These are phyloP conservation scores for Octopus bimaculoides DNA, from an alignment of 1,140 invertebrate species.

Conservation along the genomic window DNA sequence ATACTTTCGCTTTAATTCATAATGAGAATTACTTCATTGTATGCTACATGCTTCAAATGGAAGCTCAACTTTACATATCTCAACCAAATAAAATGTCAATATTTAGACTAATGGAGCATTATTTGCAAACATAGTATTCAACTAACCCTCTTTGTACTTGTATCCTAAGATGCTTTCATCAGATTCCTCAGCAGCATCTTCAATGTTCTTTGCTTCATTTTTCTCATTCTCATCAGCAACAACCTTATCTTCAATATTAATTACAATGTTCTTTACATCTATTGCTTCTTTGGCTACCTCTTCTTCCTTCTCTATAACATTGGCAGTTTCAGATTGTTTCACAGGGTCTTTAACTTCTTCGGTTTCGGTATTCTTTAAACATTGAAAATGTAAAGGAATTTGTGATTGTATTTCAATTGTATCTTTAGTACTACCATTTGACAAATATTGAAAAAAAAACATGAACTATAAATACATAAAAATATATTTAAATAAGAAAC, in stretches of 20 bases:
- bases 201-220: constrained; percentile 29
- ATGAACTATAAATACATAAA: no score
- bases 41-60: not conserved
- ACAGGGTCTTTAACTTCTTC: no score
- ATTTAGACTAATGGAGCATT: not conserved
- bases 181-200: constrained; percentile 19
- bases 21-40: not conserved
- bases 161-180: constrained; percentile 29
- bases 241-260: constrained; percentile 24
- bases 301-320: not conserved
- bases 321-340: no score
- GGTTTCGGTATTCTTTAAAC: no score
- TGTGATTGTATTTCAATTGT: no score
- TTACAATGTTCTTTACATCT: constrained; percentile 23
- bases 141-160: constrained; percentile 46
- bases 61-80: not conserved
- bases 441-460: no score
- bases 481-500: no score
- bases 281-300: not conserved
- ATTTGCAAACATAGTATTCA: not conserved
- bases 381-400: no score
- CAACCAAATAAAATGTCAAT: not conserved
- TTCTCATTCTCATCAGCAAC: constrained; percentile 35
- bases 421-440: no score
- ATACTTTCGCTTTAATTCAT: not conserved